Conservation (phyloP, 2,888 invertebrate species). For the Suillia variegata region DNA sequence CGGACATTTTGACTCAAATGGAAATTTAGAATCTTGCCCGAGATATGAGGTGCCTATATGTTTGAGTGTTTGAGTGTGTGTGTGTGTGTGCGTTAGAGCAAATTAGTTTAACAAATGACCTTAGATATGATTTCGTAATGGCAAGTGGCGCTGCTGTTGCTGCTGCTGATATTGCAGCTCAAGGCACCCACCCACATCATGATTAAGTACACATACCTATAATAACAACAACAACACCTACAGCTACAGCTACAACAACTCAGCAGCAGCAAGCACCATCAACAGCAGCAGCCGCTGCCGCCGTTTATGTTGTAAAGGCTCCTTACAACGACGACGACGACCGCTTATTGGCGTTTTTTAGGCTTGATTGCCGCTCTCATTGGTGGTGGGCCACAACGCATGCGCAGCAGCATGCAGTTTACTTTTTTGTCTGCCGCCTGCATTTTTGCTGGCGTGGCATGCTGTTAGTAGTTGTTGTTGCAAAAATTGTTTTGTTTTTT, state of each 20-base stretch:
- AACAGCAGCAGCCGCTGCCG: background rate
- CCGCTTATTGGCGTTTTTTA: background rate
- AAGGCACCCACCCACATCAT: conserved; percentile 51
- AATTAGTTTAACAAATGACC: conserved; percentile 57
- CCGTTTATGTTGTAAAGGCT: background rate
- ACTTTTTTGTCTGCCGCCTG: too few relatives aligned
- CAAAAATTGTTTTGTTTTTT: background rate
- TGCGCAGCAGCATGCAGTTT: too few relatives aligned
- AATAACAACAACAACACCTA: conserved; percentile 20
- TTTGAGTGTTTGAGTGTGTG: too few relatives aligned
- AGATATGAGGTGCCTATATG: background rate
- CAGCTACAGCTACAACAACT: background rate
- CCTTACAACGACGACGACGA: too few relatives aligned
- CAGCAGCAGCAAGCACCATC: background rate
- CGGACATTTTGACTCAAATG: background rate
- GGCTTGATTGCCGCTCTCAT: background rate
- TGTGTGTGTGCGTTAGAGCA: conserved; percentile 24
- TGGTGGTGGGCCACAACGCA: too few relatives aligned
- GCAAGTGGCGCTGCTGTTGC: conserved; percentile 26
- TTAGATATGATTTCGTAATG: conserved; percentile 53
- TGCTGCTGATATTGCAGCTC: background rate
- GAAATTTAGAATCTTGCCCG: background rate
- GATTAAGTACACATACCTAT: conserved; percentile 45
- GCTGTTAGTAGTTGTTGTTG: background rate
- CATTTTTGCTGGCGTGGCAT: background rate